phyloP scores from a whole-genome alignment of 1,140 invertebrate species.

The Drosophila busckii region DNA sequence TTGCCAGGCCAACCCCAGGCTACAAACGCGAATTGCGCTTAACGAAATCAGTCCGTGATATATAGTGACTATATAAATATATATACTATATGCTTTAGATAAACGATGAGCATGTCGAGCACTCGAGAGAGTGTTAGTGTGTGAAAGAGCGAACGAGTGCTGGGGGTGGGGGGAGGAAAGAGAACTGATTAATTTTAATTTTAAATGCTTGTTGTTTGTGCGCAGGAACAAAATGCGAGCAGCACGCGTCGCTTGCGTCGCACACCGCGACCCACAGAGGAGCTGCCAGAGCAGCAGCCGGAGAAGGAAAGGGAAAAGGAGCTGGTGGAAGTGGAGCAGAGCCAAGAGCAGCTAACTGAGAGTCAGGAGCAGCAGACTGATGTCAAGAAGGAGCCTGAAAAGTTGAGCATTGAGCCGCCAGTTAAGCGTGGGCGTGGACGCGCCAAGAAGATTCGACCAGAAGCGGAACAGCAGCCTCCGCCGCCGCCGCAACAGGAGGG shows the following conservation, averaged over 20 bases:
- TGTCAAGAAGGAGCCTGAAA: constrained; percentile 53
- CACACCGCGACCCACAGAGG: constrained; percentile 53
- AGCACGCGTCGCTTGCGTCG: constrained; percentile 53
- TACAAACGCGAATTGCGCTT: too few relatives aligned
- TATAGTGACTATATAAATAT: too few relatives aligned
- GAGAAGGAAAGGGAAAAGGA: neutral
- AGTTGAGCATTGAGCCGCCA: constrained; percentile 12
- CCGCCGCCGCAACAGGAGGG: constrained; percentile 17
- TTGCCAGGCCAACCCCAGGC: too few relatives aligned
- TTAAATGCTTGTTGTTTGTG: constrained; percentile 24
- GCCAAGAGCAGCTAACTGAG: neutral
- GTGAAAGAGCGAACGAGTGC: too few relatives aligned
- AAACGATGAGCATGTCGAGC: too few relatives aligned
- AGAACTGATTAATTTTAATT: too few relatives aligned
- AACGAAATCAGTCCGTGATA: too few relatives aligned
- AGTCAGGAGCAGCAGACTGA: constrained; percentile 8
- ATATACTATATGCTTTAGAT: too few relatives aligned
- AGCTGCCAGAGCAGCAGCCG: neutral
- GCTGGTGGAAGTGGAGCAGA: neutral
- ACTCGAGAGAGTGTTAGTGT: neutral
- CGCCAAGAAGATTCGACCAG: constrained; percentile 56
- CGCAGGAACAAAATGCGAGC: constrained; percentile 46
- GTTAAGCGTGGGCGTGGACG: constrained; percentile 67
- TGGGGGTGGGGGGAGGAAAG: too few relatives aligned
- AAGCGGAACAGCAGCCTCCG: constrained; percentile 17